Evolutionary conservation across 2,888 invertebrate species (phyloP), one percentile per base, ranked within the genome.

Genomic region (Marasmarcha lunaedactyla): DNA sequence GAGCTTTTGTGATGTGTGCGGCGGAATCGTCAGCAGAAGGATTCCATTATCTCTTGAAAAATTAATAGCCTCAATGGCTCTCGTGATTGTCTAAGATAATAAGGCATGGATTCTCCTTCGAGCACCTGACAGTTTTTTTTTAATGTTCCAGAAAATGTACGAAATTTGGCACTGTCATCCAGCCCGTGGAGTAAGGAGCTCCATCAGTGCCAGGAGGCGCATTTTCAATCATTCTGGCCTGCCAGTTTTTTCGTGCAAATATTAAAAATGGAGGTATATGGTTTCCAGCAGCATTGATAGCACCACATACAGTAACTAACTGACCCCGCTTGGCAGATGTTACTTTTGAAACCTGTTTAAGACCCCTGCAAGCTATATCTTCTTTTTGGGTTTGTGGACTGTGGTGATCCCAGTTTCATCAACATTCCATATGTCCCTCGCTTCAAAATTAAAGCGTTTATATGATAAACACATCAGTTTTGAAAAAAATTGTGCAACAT

Each of bases 291-390:
- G 71, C 66, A 50, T 52, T 58, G 38, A 68, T 60, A 26, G 54
- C 52, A 20, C 49, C 46, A 33, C 55, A 53, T 2, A 55, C 46
- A 11, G 69, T 68, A 1, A 70, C 61, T 2, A 63, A 42, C 14
- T 49, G 9, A 11, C 66, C 64, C 37, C 65, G 52, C 54, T 71
- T 67, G 9, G 55, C 66, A 14, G 62, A 63, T 26, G 65, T 65
- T 9, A 61, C 40, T 38, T 54, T 49, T 7, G 57, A 59, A 11
- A 71, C 57, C 45, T 64, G 63, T 38, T 63, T 67, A 7, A 40
- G 33, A n/a, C 66, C 63, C 47, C 53, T 65, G 12, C 39, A 15
- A 2, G 63, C 60, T 38, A 71, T 36, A 37, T n/a, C 7, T 39
- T 20, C 70, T 48, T 47, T 57, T 38, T 37, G 34, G 44, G 42